Evolutionary conservation across 2,888 invertebrate genomes (phyloP), one percentile per base, ranked within the genome.

Genomic region (Urechis unicinctus): DNA sequence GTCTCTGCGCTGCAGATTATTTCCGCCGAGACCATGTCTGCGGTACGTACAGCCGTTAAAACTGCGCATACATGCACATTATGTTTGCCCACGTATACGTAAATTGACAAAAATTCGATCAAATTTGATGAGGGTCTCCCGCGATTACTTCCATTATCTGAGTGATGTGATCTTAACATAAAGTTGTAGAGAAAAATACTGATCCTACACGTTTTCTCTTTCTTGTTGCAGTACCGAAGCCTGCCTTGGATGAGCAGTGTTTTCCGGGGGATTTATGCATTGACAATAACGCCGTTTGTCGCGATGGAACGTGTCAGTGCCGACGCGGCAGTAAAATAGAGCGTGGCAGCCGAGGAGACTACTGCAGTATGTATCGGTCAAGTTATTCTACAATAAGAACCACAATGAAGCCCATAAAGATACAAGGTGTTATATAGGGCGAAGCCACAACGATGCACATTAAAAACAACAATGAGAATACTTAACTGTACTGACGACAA

Each of bases 241-340:
- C 53, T 1, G 31, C 21, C 5, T 21, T 53, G 3, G 56, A 49
- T n/a, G 55, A 54, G 50, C 54, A 54, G 49, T 48, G 49, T 26
- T 48, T 48, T 26, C 9, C 29, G 17, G 49, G 49, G 9, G 49
- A 48, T 48, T 31, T 52, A 25, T 61, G 61, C 26, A 48, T 46
- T 1, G 61, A 61, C 41, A 21, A 21, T 5, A 52, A 31, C 31
- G 58, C 61, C 5, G 50, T 56, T 50, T 61, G 61, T 36, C 53
- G 56, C 1, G 54, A 50, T 31, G 61, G 58, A 2, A 25, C 25
- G 6, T 61, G 61, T 36, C 50, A 51, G 50, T 61, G 61, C 47
- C 25, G 53, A 25, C 57, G 54, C 9, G 53, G 49, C 25, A 55
- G 50, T 28, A 58, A 43, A 30, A 46, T 57, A 44, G 51, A 47